Evolutionary conservation across 2,113 vertebrate genomes (phyloP).

Genomic region (pig (Sus scrofa)): T2T-Sscrofa CM000813.6:153182001-153182500

Average conservation of each 20-base stretch:
- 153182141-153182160: background rate
- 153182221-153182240: background rate
- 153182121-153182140: background rate
- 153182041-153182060: slow-evolving; percentile 1
- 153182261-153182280: background rate
- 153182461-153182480: too few relatives aligned
- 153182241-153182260: background rate
- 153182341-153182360: too few relatives aligned
- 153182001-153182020: background rate
- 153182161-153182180: background rate
- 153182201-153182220: background rate
- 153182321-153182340: background rate
- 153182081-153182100: background rate
- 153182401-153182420: too few relatives aligned
- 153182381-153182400: too few relatives aligned
- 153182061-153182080: background rate
- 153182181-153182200: slow-evolving; percentile 14
- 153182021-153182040: slow-evolving; percentile 1
- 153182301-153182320: background rate
- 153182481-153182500: too few relatives aligned
- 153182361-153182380: too few relatives aligned
- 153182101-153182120: background rate
- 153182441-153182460: too few relatives aligned
- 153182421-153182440: too few relatives aligned
- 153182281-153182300: background rate